Base-by-base conservation (phyloP, 2,797 vertebrate species). In the Lacerta agilis region DNA sequence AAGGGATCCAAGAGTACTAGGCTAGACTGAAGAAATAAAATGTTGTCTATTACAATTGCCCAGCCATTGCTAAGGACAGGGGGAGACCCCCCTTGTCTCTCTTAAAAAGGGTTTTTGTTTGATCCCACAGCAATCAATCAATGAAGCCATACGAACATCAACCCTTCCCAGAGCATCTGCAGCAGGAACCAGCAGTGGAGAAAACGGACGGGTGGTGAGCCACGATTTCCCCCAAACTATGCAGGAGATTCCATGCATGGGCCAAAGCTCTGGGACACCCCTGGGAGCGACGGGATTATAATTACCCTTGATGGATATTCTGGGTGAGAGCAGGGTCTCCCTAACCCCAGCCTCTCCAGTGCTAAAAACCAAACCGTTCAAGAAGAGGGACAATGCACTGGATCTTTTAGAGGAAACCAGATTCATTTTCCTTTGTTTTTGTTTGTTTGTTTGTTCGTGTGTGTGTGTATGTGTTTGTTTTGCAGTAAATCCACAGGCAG, bases 191-290 rank as follows among this genome's bases (percentile, higher is more conserved):
- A 98, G 97, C 15, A 98, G 97, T 18, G 98, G 98, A 87, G 99
- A 99, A 96, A 99, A 99, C 6, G 99, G 99, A 94, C 98, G 99
- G 92, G 98, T 99, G 95, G 98, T 99, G 96, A 98, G 98, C 96
- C 99, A 99, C 36, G 98, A 99, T 97, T 99, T 99, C 96, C 98
- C 98, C 95, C 99, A 99, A 97, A 98, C 98, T 92, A 98, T 99
- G 97, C 99, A 99, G 96, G 98, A 98, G 1, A 98, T 99, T 95
- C 99, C 99, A 89, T 99, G 99, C 97, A 99, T 99, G 99, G 99
- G 99, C 97, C 98, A 99, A 97, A 98, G 98, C 92, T 98, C 99
- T 88, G 98, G 98, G 97, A 98, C 99, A 97, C 98, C 98, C 96
- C 97, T 99, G 96, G 98, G 98, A 93, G 98, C 99, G 93, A 99